Evolutionary conservation across 2,888 invertebrate species (phyloP), one percentile per base, ranked within the genome.

Genomic region (Drosophila seclusa): DNA sequence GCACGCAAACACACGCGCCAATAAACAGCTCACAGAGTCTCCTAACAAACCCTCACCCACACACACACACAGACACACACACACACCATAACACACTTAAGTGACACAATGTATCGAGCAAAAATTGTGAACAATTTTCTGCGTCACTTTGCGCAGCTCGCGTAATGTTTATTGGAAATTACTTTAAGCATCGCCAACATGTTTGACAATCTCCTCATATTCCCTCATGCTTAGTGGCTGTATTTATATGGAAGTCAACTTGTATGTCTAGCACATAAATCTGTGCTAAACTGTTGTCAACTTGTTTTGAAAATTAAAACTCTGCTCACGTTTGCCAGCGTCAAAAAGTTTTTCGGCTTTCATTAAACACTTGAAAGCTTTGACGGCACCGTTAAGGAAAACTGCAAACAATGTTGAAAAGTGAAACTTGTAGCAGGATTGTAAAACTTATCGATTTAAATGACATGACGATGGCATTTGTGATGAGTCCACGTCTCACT

Each of bases 1-100:
- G 91, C 90, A 90, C 91, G 86, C 90, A 84, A 84, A 87, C 86
- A 89, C 87, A 89, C 79, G 87, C 82, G 78, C 69, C 87, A 78
- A 84, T 73, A 78, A 84, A 62, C 76, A 82, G 60, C 63, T 65
- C 16, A 24, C 16, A 24, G 24, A 45, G 24, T 45, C 21, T 45
- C 7, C 45, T 16, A 16, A 4, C 4, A n/a, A 66, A 52, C 53
- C 63, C 55, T 40, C 67, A 32, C 42, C 1, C 52, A 29, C n/a
- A 45, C 21, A 16, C 18, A 40, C 55, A 31, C 58, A 36, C 45
- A 13, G 27, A 48, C n/a, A 61, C 29, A 52, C 55, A 50, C 36
- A 18, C n/a, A 50, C 55, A 36, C 8, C 24, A 13, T 45, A 29
- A 38, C 42, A 32, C 53, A 54, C 42, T 54, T 52, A 29, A 65